A percentile compares a stretch with the other conserved stretches of the same genome.
phyloP scores from a whole-genome alignment of 2,797 vertebrate genomes.

The Bovichtus diacanthus region DNA sequence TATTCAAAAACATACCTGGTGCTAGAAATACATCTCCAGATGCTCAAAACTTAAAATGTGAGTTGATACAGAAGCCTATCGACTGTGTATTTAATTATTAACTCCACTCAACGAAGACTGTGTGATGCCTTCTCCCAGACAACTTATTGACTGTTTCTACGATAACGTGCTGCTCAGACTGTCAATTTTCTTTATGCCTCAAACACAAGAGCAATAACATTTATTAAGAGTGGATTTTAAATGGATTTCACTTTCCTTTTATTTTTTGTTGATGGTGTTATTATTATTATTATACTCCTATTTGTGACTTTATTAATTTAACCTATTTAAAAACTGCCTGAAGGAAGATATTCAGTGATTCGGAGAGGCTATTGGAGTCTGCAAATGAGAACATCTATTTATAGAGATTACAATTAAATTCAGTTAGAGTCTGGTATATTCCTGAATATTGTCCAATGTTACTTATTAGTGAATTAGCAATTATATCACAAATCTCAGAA shows the following conservation, averaged over 20 bases:
- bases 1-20: not conserved
- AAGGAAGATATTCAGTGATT: constrained; percentile 9
- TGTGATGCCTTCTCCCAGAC: constrained; percentile 6
- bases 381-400: constrained; percentile 24
- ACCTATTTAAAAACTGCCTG: not conserved
- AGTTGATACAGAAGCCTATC: not conserved
- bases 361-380: not conserved
- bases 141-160: constrained; percentile 12
- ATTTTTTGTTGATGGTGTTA: not conserved
- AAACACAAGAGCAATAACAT: not conserved
- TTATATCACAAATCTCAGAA: not conserved
- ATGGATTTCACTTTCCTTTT: too few species aligned
- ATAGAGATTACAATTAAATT: constrained; percentile 20
- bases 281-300: not conserved
- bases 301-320: not conserved
- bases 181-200: not conserved
- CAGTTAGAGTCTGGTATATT: constrained; percentile 21
- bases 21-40: not conserved
- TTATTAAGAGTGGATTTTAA: not conserved
- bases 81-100: not conserved
- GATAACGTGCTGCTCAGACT: not conserved
- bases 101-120: constrained; percentile 36
- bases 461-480: constrained; percentile 2
- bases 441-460: not conserved
- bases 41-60: not conserved